A percentile compares a stretch with the other conserved stretches of the same genome.
phyloP scores from a whole-genome alignment of 2,888 invertebrate species.

The Oligia latruncula region DNA sequence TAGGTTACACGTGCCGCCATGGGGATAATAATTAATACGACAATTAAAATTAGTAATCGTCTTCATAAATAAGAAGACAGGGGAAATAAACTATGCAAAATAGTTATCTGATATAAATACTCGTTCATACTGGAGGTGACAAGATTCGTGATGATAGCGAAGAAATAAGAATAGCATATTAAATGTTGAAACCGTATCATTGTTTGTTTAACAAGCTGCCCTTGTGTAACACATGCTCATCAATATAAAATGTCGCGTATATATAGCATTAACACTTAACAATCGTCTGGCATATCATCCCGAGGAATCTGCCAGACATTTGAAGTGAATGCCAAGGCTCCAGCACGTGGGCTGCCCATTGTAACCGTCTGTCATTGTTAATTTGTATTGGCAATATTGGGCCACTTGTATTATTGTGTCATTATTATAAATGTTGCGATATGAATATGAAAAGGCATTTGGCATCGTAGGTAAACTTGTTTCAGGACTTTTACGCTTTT shows the following conservation, averaged over 20 bases:
- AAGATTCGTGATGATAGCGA: not conserved
- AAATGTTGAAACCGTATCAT: slow-evolving; percentile 21
- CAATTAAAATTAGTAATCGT: slow-evolving; percentile 42
- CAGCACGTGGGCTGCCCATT: slow-evolving; percentile 83
- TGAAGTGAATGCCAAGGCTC: slow-evolving; percentile 87
- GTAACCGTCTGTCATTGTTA: slow-evolving; percentile 82
- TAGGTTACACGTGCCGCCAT: slow-evolving; percentile 34
- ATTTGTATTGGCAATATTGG: slow-evolving; percentile 80
- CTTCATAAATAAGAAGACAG: slow-evolving; percentile 29
- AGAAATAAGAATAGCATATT: slow-evolving; percentile 13
- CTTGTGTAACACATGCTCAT: slow-evolving; percentile 71
- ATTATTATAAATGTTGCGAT: slow-evolving; percentile 71
- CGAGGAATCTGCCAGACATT: slow-evolving; percentile 84
- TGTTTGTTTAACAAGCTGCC: slow-evolving; percentile 35
- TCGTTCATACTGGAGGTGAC: not conserved
- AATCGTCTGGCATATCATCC: slow-evolving; percentile 82
- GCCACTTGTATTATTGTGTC: slow-evolving; percentile 74
- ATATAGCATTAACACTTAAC: slow-evolving; percentile 80
- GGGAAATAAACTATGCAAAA: slow-evolving; percentile 21
- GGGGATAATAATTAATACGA: slow-evolving; percentile 13
- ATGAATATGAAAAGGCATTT: slow-evolving; percentile 61
- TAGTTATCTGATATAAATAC: slow-evolving; percentile 15
- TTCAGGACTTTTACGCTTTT: slow-evolving; percentile 64
- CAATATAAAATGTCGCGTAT: slow-evolving; percentile 76
- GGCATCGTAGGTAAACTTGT: slow-evolving; percentile 62